Base-by-base conservation (phyloP, 2,888 invertebrate genomes). In the Andrena bucephala region DNA sequence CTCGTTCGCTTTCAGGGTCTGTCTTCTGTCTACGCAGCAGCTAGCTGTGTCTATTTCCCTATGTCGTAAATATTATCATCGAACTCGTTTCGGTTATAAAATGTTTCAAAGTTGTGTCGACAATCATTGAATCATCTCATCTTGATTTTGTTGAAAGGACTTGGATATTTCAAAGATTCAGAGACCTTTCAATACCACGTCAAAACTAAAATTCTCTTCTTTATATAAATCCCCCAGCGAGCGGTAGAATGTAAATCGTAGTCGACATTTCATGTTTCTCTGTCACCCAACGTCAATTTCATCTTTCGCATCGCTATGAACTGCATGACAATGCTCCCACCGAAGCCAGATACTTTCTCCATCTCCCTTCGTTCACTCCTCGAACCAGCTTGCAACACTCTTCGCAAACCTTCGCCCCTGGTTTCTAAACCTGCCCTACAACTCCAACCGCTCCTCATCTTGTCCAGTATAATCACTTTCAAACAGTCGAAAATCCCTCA, bases 281-380 rank as follows among this genome's bases (percentile, higher is more conserved):
- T 65, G 10, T 42, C 29, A 50, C 6, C 52, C 63, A 36, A 24
- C 20, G 57, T 69, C 59, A 78, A 60, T 66, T 54, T 52, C 50
- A 50, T 77, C 60, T 66, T 52, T 33, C 7, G 52, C 31, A 10
- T 65, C 36, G 10, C 36, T 50, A 36, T 24, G 16, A 16, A 57
- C 20, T 13, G 57, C 42, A 24, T 29, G 62, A 2, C 27, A 33
- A 79, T 24, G 24, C 16, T 13, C 29, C 8, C 54, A 60, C 36
- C 48, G 65, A 69, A 76, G 33, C 27, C 54, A 29, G 20, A n/a
- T 16, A 29, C 50, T 29, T 16, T 10, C 13, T 6, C 36, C 36
- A 10, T 10, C 13, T 6, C 36, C 36, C 42, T 52, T 29, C 5
- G 33, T 16, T n/a, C n/a, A 50, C 29, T 52, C 29, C 3, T n/a